These are phyloP conservation scores for Archaeoteleia sp. DNA, from an alignment of 2,888 invertebrate species.

Conservation along the genomic window DNA sequence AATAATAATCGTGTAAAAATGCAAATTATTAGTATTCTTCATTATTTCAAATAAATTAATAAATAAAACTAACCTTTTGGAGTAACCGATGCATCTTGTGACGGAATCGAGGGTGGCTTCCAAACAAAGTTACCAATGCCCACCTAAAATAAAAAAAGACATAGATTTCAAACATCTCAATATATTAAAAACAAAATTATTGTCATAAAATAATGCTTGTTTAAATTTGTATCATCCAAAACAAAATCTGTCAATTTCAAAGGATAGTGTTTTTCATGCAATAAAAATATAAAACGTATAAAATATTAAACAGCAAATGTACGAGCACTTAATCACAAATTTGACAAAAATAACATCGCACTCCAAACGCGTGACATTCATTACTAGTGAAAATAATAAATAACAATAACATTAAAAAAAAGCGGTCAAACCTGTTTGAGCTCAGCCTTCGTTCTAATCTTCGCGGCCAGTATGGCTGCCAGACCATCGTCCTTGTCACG, in stretches of 20 bases:
- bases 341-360: no score
- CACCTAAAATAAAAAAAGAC: slow-evolving; percentile 56
- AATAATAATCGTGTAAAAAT: no score
- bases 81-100: slow-evolving; percentile 62
- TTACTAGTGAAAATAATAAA: not conserved
- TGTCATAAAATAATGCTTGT: not conserved
- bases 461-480: slow-evolving; percentile 81
- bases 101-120: slow-evolving; percentile 59
- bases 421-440: slow-evolving; percentile 77
- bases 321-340: not conserved
- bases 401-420: not conserved
- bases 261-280: not conserved
- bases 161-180: not conserved
- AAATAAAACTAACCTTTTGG: slow-evolving; percentile 61
- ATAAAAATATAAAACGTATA: not conserved
- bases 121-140: slow-evolving; percentile 65
- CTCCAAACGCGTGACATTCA: not conserved
- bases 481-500: slow-evolving; percentile 76
- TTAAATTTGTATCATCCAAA: not conserved
- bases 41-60: not conserved
- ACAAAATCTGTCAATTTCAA: no score
- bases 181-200: not conserved
- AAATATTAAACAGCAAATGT: not conserved
- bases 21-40: no score
- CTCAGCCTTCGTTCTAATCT: slow-evolving; percentile 91